Conservation (phyloP, 2,888 invertebrate species). For the Protonemura montana region DNA sequence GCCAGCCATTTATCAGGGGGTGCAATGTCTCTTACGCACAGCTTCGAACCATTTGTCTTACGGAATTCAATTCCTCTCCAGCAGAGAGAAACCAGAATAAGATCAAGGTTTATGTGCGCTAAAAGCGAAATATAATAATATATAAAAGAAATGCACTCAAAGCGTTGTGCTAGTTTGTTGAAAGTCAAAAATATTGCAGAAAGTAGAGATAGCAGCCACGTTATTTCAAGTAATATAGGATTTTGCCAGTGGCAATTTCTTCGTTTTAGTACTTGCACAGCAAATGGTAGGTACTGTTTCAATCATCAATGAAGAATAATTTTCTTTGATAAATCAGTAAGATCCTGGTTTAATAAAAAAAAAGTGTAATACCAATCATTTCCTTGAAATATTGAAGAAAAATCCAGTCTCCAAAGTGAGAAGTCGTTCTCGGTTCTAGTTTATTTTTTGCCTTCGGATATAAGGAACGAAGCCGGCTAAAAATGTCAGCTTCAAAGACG, state of each 20-base stretch:
- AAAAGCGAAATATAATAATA: constrained; percentile 24
- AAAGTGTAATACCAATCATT: too few relatives aligned
- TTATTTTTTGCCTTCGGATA: not conserved
- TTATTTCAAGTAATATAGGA: not conserved
- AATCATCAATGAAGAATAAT: too few relatives aligned
- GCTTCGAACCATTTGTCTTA: constrained; percentile 35
- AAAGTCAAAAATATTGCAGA: not conserved
- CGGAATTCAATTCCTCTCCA: constrained; percentile 35
- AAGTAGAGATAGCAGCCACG: not conserved
- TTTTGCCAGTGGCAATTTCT: not conserved
- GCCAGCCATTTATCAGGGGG: constrained; percentile 34
- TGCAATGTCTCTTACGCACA: constrained; percentile 39
- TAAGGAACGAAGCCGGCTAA: not conserved
- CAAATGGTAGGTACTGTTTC: too few relatives aligned
- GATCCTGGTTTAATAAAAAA: too few relatives aligned
- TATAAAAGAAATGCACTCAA: constrained; percentile 3
- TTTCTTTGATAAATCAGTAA: too few relatives aligned
- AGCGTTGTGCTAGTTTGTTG: not conserved
- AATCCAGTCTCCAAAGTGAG: not conserved
- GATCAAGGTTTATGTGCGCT: constrained; percentile 24
- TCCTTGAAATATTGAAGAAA: not conserved
- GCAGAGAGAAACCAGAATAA: constrained; percentile 37
- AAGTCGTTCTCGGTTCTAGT: not conserved
- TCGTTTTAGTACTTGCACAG: too few relatives aligned
- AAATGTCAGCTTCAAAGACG: not conserved